Base-by-base conservation (phyloP, 2,888 invertebrate genomes). In the Invenusta paracnida region DNA sequence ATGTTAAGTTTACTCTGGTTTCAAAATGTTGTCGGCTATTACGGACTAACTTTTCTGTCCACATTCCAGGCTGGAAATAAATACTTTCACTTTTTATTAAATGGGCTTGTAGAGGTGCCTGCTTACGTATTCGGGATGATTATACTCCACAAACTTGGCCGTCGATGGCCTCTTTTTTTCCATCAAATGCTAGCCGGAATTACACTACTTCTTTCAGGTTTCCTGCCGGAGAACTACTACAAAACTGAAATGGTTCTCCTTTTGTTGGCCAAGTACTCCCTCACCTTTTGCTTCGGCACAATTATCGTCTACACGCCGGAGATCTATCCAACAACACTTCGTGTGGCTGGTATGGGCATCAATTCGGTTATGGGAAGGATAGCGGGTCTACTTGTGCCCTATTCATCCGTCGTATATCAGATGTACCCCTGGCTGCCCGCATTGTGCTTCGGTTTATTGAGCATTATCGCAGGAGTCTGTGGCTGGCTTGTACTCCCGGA, bases 281-380 rank as follows among this genome's bases (percentile, higher is more conserved):
- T 82, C 1, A 82, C 82, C 30, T 82, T 82, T 23, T 29, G 30
- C 29, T 29, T 30, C n/a, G 31, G 29, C 5, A 30, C 82, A 2
- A 2, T 82, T 2, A 30, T 82, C n/a, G 30, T 82, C 29, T 30
- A 30, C 29, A 82, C 82, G 2, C 82, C 82, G 5, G 82, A 82
- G 31, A 82, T 82, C 29, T 82, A 30, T 82, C 82, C 82, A 11
- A 82, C 82, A 13, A 30, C 30, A 30, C 82, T 82, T 23, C 82
- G 82, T 23, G 31, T 27, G 27, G 27, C 82, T 29, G 82, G 82
- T 2, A 13, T 82, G 17, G 82, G 82, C 17, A 28, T 82, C 82
- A 30, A 30, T 28, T 29, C 82, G 1, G 31, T 82, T 2, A 30
- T 82, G 30, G 82, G 82, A 5, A 5, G 73, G 27, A 13, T 73